Evolutionary conservation across 2,888 invertebrate species (phyloP), one percentile per base, ranked within the genome.

Genomic region (Napeogenes inachia): DNA sequence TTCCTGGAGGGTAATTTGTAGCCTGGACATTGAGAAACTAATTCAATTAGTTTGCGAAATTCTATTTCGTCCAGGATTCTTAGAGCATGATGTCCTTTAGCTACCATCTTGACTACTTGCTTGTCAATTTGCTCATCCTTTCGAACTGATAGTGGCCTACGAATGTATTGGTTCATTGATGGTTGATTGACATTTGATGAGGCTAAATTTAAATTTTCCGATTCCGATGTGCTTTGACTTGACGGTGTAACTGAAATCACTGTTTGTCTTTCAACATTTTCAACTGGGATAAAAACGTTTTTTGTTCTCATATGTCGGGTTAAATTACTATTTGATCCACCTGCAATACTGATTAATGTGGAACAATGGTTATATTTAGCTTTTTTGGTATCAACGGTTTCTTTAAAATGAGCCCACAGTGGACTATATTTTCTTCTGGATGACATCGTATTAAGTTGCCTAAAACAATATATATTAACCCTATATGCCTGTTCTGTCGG

Each of bases 31-130:
- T 53, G 32, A 47, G 65, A 67, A 12, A 67, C 64, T 12, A 58
- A 10, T 13, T 58, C 53, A 6, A 53, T 64, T 3, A 68, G 53
- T 65, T 65, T 64, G 54, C 47, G 54, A 12, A 69, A 61, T 45
- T 65, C 64, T 32, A 56, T 59, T 58, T 68, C 67, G 45, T 70
- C 67, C 13, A 69, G 66, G n/a, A 68, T 62, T 13, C 68, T 55
- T 2, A 71, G 46, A 21, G 66, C 59, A 42, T 68, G 69, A 61
- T 71, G 68, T 30, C 68, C 66, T 57, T 67, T 68, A 13, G 61
- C 60, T 13, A 70, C 58, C 68, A 69, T 68, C 54, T 55, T 56
- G 3, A 70, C 67, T 12, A 69, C 47, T 56, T 70, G 66, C 13
- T 60, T 58, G 33, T 63, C 63, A 54, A 64, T 70, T 63, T 63